phyloP scores from a whole-genome alignment of 64 coral and sea anemone genomes.

The Pocillopora damicornis region DNA sequence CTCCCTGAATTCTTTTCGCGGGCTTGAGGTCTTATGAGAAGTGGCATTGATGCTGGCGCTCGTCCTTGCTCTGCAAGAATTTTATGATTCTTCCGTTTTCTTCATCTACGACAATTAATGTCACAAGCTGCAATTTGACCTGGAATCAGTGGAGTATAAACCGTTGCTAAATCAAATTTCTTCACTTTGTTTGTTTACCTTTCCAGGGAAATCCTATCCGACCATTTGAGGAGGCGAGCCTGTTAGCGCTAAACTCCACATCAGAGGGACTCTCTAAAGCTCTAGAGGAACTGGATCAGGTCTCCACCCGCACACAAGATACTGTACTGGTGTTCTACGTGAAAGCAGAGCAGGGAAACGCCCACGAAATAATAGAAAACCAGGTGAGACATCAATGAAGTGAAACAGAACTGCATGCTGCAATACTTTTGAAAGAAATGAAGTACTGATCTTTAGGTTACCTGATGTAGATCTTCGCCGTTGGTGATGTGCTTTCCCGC shows the following conservation, averaged over 20 bases:
- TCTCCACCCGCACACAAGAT: constrained; percentile 81
- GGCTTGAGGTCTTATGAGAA: too few relatives aligned
- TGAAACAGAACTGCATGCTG: not conserved
- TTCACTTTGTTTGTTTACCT: not conserved
- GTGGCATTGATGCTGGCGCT: too few relatives aligned
- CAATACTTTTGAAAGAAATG: not conserved
- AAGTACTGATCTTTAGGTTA: not conserved
- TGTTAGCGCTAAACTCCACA: constrained; percentile 54
- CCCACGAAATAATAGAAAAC: constrained; percentile 76
- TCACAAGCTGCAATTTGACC: too few relatives aligned
- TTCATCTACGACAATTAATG: too few relatives aligned
- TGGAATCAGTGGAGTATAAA: too few relatives aligned
- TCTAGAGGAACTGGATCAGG: constrained; percentile 60
- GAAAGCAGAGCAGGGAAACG: constrained; percentile 72
- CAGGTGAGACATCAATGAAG: constrained; percentile 27
- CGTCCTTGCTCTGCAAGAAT: too few relatives aligned
- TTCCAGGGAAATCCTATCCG: constrained; percentile 62
- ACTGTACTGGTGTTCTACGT: constrained; percentile 93
- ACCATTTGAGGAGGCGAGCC: constrained; percentile 63
- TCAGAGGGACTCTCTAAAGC: constrained; percentile 60
- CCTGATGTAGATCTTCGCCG: not conserved
- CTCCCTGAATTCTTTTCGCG: too few relatives aligned
- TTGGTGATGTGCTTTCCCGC: not conserved
- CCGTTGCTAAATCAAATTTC: too few relatives aligned
- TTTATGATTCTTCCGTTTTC: too few relatives aligned